These are phyloP conservation scores for Cryptocephalus moraei DNA, from an alignment of 2,888 invertebrate genomes.

Conservation along the genomic window DNA sequence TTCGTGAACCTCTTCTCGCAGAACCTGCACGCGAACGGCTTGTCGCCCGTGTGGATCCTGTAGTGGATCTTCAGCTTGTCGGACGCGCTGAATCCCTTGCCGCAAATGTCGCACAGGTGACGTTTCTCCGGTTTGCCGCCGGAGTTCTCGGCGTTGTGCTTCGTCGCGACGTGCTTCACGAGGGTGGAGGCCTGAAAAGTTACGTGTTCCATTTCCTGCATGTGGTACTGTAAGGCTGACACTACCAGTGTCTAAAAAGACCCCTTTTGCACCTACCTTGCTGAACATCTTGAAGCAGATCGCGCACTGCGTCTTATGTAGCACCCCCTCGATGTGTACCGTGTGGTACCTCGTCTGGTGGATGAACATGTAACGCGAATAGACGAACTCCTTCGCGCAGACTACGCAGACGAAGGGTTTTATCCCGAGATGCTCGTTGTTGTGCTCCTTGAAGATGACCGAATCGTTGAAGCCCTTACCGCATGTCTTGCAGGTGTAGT, in stretches of 20 bases:
- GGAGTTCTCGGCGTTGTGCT: conserved; percentile 19
- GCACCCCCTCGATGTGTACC: conserved; percentile 35
- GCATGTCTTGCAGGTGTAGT: conserved; percentile 40
- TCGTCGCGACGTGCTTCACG: conserved; percentile 39
- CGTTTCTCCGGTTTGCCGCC: conserved; percentile 18
- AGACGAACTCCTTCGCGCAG: conserved; percentile 37
- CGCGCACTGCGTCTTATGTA: conserved; percentile 35
- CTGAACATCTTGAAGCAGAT: conserved; percentile 30
- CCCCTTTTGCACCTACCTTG: conserved; percentile 18
- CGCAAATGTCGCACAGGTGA: conserved; percentile 28
- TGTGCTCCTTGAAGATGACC: conserved; percentile 38
- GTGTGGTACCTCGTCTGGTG: conserved; percentile 30
- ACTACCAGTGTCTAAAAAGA: too few species aligned
- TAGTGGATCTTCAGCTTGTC: conserved; percentile 26
- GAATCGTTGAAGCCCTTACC: conserved; percentile 41
- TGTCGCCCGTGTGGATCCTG: conserved; percentile 26
- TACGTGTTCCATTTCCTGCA: too few species aligned
- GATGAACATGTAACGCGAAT: conserved; percentile 25
- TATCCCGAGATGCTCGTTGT: conserved; percentile 36
- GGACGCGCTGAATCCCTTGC: conserved; percentile 25
- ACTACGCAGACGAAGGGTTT: conserved; percentile 37
- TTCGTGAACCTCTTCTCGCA: conserved; percentile 30
- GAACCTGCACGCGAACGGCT: conserved; percentile 26
- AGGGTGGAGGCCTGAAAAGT: conserved; percentile 23
- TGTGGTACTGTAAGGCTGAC: too few species aligned